These are phyloP conservation scores for Borostomias antarcticus DNA, from an alignment of 2,797 vertebrate genomes.

Conservation along the genomic window DNA sequence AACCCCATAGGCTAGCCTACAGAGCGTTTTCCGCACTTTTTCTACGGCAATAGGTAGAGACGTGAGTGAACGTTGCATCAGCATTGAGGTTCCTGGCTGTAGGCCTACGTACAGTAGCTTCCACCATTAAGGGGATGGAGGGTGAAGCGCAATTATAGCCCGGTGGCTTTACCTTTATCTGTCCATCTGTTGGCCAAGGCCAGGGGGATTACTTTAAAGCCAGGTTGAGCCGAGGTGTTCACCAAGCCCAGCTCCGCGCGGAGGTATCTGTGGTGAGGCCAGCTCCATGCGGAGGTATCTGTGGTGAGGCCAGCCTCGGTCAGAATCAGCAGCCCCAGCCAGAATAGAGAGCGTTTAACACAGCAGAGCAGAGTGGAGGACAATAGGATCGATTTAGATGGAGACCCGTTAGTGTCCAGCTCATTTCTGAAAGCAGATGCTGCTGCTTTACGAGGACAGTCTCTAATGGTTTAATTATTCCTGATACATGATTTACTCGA, in stretches of 20 bases:
- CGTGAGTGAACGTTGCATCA: neutral
- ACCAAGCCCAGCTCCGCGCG: conserved; percentile 40
- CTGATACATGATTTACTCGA: conserved; percentile 28
- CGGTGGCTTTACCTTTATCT: conserved; percentile 43
- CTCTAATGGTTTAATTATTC: conserved; percentile 32
- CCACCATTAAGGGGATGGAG: conserved; percentile 24
- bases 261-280: too few species aligned
- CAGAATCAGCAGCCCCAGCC: too few species aligned
- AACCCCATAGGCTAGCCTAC: too few species aligned
- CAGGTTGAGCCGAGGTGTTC: conserved; percentile 65
- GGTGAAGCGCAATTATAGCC: conserved; percentile 35
- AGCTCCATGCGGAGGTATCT: too few species aligned
- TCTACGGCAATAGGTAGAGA: too few species aligned
- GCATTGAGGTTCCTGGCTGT: neutral
- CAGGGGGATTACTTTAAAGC: conserved; percentile 79
- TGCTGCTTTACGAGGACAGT: conserved; percentile 20
- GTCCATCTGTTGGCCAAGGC: conserved; percentile 53
- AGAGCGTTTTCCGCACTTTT: too few species aligned
- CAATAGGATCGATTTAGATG: too few species aligned
- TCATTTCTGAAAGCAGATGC: conserved; percentile 32
- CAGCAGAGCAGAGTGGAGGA: too few species aligned
- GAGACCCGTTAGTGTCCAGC: neutral
- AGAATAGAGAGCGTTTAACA: too few species aligned
- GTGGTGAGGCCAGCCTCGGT: too few species aligned
- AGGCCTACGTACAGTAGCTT: neutral